Conservation (phyloP, 2,888 invertebrate species). For the Lapara coniferarum region DNA sequence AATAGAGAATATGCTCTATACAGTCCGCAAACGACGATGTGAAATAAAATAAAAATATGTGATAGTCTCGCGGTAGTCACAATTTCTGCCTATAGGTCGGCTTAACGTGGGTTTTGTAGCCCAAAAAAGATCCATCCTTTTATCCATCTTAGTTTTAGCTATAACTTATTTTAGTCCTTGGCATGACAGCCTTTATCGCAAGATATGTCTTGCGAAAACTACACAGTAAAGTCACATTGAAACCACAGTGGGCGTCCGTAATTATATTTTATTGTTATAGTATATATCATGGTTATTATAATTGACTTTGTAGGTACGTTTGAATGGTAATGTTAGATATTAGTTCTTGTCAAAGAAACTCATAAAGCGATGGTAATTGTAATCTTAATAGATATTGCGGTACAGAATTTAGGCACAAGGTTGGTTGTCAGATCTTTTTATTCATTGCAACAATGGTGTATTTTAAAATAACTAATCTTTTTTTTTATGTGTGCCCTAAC, state of each 20-base stretch:
- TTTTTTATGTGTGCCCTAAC: no score
- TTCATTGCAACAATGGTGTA: no score
- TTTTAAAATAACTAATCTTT: no score
- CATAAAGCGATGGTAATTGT: not conserved
- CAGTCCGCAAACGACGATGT: no score
- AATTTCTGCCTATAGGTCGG: no score
- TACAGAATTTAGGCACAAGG: not conserved
- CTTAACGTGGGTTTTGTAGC: not conserved
- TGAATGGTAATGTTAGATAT: not conserved
- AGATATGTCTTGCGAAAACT: not conserved
- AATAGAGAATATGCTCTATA: no score
- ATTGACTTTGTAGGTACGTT: not conserved
- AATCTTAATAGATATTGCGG: not conserved
- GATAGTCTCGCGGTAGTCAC: no score
- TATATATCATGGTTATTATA: not conserved
- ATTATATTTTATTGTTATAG: not conserved
- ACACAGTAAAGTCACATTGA: not conserved
- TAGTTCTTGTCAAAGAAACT: not conserved
- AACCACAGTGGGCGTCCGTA: not conserved
- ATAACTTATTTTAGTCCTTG: constrained; percentile 2
- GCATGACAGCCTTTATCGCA: not conserved
- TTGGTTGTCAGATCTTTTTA: no score
- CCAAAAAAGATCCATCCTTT: not conserved
- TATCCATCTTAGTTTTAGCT: not conserved
- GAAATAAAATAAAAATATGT: no score